phyloP scores from a whole-genome alignment of 2,113 vertebrate genomes.

The Scortum barcoo region DNA sequence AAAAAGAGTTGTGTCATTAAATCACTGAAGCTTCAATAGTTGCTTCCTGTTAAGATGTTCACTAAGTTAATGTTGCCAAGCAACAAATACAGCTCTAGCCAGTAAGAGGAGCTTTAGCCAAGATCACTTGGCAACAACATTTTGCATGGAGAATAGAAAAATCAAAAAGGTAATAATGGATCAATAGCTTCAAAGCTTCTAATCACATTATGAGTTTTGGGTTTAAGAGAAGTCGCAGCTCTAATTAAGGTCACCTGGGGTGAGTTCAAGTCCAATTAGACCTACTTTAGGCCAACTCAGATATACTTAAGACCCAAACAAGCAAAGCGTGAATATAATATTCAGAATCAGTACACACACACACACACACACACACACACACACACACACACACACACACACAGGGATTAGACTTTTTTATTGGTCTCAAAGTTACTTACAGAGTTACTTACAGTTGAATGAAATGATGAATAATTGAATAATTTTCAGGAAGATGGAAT shows the following conservation, averaged over 20 bases:
- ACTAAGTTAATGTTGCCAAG: conserved; percentile 69
- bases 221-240: conserved; percentile 6
- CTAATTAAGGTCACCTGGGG: not conserved
- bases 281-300: too few relatives aligned
- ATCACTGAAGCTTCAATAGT: conserved; percentile 57
- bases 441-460: too few relatives aligned
- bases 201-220: conserved; percentile 8
- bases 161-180: not conserved
- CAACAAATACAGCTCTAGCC: conserved; percentile 67
- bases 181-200: conserved; percentile 6
- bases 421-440: too few relatives aligned
- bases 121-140: conserved; percentile 49
- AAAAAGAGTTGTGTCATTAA: conserved; percentile 54
- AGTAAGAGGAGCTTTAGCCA: conserved; percentile 32
- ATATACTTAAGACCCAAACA: too few relatives aligned
- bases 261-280: not conserved
- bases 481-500: too few relatives aligned
- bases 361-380: too few relatives aligned
- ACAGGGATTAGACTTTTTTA: too few relatives aligned
- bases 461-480: too few relatives aligned
- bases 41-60: conserved; percentile 59
- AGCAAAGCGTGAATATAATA: too few relatives aligned
- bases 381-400: too few relatives aligned
- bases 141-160: not conserved
- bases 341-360: too few relatives aligned